phyloP scores from a whole-genome alignment of 2,797 vertebrate species.

The Labroides dimidiatus region DNA sequence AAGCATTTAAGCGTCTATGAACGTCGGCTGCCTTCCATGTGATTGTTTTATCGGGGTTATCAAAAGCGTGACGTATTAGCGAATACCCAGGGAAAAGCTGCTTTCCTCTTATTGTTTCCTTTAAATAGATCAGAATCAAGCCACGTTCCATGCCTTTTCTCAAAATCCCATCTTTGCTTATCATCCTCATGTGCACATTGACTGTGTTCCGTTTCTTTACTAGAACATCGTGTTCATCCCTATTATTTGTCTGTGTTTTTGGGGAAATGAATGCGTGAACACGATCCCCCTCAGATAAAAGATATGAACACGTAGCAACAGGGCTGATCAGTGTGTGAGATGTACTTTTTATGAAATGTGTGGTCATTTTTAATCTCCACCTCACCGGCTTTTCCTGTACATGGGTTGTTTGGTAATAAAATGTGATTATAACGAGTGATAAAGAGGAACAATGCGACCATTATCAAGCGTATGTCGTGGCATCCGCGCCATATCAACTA shows the following conservation, averaged over 20 bases:
- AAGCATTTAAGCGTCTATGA: no score
- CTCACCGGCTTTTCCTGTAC: not conserved
- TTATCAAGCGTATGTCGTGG: conserved; percentile 26
- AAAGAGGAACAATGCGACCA: conserved; percentile 28
- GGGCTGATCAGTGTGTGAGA: conserved; percentile 8
- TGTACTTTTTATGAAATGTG: conserved; percentile 38
- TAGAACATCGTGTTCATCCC: not conserved
- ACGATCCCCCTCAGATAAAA: not conserved
- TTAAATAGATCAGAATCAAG: conserved; percentile 24
- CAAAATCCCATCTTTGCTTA: not conserved
- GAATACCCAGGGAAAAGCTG: not conserved
- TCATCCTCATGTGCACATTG: not conserved
- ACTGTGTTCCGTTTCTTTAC: not conserved
- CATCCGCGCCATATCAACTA: conserved; percentile 46
- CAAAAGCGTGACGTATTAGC: not conserved
- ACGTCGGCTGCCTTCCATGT: no score
- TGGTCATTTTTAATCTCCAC: conserved; percentile 8
- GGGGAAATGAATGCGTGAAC: not conserved
- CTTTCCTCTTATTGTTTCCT: conserved; percentile 17
- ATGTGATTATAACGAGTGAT: conserved; percentile 16
- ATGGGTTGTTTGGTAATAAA: conserved; percentile 28
- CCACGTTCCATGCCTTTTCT: conserved; percentile 23
- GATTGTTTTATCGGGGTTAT: not conserved
- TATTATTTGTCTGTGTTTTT: not conserved
- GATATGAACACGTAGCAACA: conserved; percentile 38